Conservation (phyloP, 2,113 vertebrate species). For the Polyodon spathula region DNA sequence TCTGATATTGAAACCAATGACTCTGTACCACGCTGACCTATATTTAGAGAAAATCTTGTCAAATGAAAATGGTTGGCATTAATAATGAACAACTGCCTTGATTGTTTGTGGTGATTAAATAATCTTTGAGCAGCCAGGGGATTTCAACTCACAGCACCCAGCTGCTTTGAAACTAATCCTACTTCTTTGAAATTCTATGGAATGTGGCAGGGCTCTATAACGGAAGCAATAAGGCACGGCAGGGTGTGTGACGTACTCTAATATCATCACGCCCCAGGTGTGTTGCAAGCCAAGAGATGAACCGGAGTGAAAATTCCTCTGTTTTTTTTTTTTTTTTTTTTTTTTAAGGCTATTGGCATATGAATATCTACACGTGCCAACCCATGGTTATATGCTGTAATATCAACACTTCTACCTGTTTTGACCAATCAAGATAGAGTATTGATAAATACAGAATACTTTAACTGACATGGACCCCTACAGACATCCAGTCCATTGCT, state of each 20-base stretch:
- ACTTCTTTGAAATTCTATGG: conserved; percentile 1
- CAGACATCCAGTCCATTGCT: too few species aligned
- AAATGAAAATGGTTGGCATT: conserved; percentile 29
- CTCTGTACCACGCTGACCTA: conserved; percentile 17
- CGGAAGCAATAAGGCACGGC: not conserved
- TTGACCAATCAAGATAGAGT: too few species aligned
- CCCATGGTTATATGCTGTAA: too few species aligned
- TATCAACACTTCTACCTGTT: too few species aligned
- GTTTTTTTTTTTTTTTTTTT: too few species aligned
- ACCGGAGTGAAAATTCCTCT: too few species aligned
- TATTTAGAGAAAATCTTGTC: conserved; percentile 23
- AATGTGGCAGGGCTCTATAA: conserved; percentile 1
- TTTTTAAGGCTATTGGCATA: too few species aligned
- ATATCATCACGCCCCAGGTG: too few species aligned
- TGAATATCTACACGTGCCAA: too few species aligned
- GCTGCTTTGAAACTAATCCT: conserved; percentile 14
- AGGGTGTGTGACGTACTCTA: not conserved
- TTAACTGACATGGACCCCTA: too few species aligned
- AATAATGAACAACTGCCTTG: conserved; percentile 25
- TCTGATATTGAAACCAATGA: conserved; percentile 6
- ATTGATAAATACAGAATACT: too few species aligned
- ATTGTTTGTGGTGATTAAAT: conserved; percentile 27
- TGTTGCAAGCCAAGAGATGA: too few species aligned
- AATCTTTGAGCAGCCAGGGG: conserved; percentile 19
- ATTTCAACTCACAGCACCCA: conserved; percentile 22